Base-by-base conservation (phyloP, 2,113 vertebrate species). In the Actenoides lindsayi region DNA sequence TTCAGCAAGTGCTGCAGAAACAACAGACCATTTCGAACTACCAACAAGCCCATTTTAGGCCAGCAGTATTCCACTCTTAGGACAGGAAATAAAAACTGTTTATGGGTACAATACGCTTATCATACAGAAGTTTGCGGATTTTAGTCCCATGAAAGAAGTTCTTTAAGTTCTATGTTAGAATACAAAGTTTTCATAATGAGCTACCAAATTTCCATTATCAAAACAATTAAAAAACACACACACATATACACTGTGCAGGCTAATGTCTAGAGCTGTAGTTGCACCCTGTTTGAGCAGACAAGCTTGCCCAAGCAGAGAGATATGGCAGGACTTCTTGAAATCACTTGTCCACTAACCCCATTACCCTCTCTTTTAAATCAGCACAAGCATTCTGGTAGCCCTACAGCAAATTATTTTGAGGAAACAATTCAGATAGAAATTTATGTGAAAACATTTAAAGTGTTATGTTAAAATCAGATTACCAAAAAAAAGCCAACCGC, bases 1-100 rank as follows among this genome's bases (percentile, higher is more conserved):
- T 59, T 99, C 99, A 95, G 94, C 93, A 94, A 97, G 90, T 74
- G 95, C 98, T 98, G 78, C 56, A 83, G 64, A 91, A 93, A 80
- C 53, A 97, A 92, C 1, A 94, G 56, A 92, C 16, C 21, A 89
- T 68, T 79, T 92, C 28, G 89, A 88, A 17, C 28, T 44, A 91
- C 2, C 57, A 78, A n/a, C 11, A 75, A 68, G 14, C 2, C 6
- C 20, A 46, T 70, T 89, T 67, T 48, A 82, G 12, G 31, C 50
- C 39, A 76, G 24, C 30, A 35, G n/a, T 44, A 79, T 78, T 79
- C 20, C 24, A 35, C 28, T 89, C 51, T 83, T 30, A 42, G 3
- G 23, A 53, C 20, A 46, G 28, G 59, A 57, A 57, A 64, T 7
- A 39, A 74, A 85, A 80, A 46, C 31, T 44, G 3, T 31, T 89